Percentiles rank a stretch among this genome's conserved stretches.
Conservation (phyloP, 1,140 invertebrate genomes). For the Hycleus phaleratus region DNA sequence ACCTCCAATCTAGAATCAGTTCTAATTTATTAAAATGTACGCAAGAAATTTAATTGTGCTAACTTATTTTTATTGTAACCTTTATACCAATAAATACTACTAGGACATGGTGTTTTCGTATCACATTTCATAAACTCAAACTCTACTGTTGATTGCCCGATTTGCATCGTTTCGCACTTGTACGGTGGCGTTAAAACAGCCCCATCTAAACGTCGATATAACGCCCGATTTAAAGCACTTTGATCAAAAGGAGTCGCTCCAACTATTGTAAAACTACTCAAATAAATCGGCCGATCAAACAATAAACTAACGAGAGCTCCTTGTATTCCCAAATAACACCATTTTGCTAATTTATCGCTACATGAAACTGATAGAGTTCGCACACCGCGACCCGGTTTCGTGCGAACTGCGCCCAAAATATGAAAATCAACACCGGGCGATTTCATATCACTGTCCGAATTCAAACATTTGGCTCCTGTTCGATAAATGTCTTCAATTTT, state of each 20-base stretch:
- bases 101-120: constrained; percentile 47
- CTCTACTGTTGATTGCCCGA: constrained; percentile 34
- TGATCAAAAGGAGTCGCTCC: constrained; percentile 55
- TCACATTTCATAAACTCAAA: constrained; percentile 44
- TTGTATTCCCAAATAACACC: constrained; percentile 77
- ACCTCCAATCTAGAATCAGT: constrained; percentile 59
- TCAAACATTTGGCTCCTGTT: constrained; percentile 84
- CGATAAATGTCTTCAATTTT: constrained; percentile 55
- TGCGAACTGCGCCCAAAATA: constrained; percentile 64
- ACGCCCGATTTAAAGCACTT: constrained; percentile 58
- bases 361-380: constrained; percentile 84
- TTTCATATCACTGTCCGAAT: constrained; percentile 46
- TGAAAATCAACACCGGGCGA: constrained; percentile 59
- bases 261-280: constrained; percentile 65
- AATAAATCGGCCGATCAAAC: constrained; percentile 58
- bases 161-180: constrained; percentile 30
- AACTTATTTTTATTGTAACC: constrained; percentile 5
- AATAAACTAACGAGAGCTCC: constrained; percentile 69
- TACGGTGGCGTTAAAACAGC: constrained; percentile 32
- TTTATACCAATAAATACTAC: constrained; percentile 54
- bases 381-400: constrained; percentile 87
- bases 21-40: constrained; percentile 17
- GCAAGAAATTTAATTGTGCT: constrained; percentile 10
- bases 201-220: constrained; percentile 45
- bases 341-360: constrained; percentile 87